Conservation (phyloP, 2,113 vertebrate species). For the Sander lucioperca region DNA sequence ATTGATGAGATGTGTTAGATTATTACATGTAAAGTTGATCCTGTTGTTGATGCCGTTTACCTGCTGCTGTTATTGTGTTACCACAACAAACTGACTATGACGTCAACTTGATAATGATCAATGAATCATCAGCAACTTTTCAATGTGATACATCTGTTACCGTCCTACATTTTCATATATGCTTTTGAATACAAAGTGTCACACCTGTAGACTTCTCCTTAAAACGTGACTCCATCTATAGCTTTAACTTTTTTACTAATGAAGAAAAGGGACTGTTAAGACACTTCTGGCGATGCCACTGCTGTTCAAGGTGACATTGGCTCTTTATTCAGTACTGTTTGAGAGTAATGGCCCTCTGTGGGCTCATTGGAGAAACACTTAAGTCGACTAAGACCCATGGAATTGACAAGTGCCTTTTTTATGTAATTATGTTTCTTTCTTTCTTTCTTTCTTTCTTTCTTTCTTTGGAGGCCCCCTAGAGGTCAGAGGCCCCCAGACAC, state of each 20-base stretch:
- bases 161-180: not conserved
- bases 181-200: not conserved
- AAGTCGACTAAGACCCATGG: conserved; percentile 41
- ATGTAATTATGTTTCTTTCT: conserved; percentile 34
- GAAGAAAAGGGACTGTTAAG: conserved; percentile 19
- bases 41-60: not conserved
- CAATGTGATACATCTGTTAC: not conserved
- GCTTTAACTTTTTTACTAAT: conserved; percentile 3
- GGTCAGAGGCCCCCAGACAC: too few relatives aligned
- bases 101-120: not conserved
- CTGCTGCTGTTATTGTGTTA: not conserved
- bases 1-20: not conserved
- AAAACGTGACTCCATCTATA: not conserved
- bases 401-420: conserved; percentile 53
- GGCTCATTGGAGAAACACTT: conserved; percentile 66
- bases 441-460: not conserved
- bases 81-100: not conserved
- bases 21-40: conserved; percentile 1
- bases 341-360: conserved; percentile 62
- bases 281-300: conserved; percentile 14
- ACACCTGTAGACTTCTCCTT: not conserved
- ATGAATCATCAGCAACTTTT: not conserved
- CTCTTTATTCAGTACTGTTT: conserved; percentile 52
- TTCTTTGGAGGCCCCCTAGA: too few relatives aligned
- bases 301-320: conserved; percentile 75